Evolutionary conservation across 2,113 vertebrate genomes (phyloP).

Genomic region (Vulpes vulpes): DNA sequence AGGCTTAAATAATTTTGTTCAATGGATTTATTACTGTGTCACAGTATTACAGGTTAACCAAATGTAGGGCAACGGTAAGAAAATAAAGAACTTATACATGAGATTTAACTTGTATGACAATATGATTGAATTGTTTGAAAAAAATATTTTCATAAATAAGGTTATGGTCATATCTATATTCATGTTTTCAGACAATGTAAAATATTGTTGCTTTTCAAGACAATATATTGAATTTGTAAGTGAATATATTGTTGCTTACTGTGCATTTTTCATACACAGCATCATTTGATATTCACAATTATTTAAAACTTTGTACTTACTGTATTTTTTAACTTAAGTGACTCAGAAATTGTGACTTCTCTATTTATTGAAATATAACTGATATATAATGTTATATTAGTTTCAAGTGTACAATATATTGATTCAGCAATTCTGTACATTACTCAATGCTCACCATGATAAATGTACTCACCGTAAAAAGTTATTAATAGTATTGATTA

Average conservation of each 20-base stretch:
- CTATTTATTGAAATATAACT: neutral
- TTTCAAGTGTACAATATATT: neutral
- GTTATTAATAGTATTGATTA: neutral
- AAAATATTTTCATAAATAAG: neutral
- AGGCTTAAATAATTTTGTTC: conserved; percentile 7
- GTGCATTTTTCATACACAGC: neutral
- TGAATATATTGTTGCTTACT: neutral
- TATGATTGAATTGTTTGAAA: neutral
- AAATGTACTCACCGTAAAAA: neutral
- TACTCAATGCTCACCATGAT: neutral
- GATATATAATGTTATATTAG: neutral
- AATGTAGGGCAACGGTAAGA: neutral
- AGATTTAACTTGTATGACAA: neutral
- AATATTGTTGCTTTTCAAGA: neutral
- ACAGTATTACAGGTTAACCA: neutral
- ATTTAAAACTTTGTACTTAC: neutral
- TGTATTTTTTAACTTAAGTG: neutral
- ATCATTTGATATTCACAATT: neutral
- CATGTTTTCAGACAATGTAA: neutral
- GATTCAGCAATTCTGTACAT: neutral
- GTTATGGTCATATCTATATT: neutral
- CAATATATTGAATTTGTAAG: neutral
- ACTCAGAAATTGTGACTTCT: neutral
- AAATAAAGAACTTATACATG: neutral
- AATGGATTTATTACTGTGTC: neutral